Evolutionary conservation across 2,113 vertebrate genomes (phyloP), one percentile per base, ranked within the genome.

Genomic region (Gallinago undulata): DNA sequence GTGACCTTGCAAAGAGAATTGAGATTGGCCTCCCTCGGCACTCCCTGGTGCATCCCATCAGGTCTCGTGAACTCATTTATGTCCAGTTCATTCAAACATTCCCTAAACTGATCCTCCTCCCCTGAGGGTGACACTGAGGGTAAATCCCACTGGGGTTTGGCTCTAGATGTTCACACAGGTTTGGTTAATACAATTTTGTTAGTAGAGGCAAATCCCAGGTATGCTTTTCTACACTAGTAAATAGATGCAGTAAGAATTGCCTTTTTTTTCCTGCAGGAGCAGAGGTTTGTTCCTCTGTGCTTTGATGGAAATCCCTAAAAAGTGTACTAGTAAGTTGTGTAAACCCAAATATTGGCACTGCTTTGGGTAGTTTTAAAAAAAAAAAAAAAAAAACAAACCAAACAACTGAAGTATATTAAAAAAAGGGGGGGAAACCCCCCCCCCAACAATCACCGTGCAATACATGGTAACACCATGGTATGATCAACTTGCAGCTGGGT

Each of bases 151-250:
- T 22, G 35, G 7, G 2, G 19, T 78, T n/a, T 74, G 33, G 1
- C 55, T 73, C 27, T 19, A 43, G 31, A 23, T 57, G 30, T 39
- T 57, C 67, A 48, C 11, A 2, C 21, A 33, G 63, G 19, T 30
- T 69, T 0, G 0, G 9, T 24, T n/a, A 62, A 39, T 33, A 37
- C 14, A 15, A 0, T 51, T 60, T 21, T 43, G 27, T 73, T n/a
- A 51, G 64, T 7, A 21, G 41, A 41, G 75, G 51, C 62, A 59
- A 37, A 27, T 35, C 60, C 56, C 41, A 31, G 8, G 2, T 24
- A 10, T 6, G 41, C 8, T 68, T 62, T 63, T 25, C 53, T 68
- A 3, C 55, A 43, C 59, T 35, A 25, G n/a, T 33, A 33, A 68
- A 39, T 33, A 11, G 0, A 3, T 13, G 27, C 50, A 53, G 1